Base-by-base conservation (phyloP, 1,140 invertebrate species). In the Pararge aegeria region DNA sequence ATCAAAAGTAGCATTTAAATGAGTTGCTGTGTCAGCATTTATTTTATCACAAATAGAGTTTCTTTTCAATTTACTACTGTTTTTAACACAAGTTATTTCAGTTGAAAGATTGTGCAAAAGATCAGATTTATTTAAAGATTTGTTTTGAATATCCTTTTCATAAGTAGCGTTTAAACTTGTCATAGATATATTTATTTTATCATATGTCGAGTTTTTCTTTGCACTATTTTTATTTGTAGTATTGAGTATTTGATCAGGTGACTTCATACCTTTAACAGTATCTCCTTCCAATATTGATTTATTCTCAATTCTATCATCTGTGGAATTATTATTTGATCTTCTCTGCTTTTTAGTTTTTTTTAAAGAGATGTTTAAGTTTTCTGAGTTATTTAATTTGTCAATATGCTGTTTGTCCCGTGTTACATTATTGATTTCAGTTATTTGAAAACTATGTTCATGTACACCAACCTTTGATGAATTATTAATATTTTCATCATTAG, bases 1-100 rank as follows among this genome's bases (percentile, higher is more conserved):
- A 12, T 64, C 55, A 56, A 53, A 67, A 10, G 61, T 70, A 29
- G 46, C 16, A 37, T 65, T 55, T 16, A 59, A 53, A 27, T 48
- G 15, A 15, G 50, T 53, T 37, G 19, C 13, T 12, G 19, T 10
- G 7, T 40, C 37, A 37, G 16, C 29, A 37, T 18, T 18, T 19
- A 42, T 7, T 42, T 42, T 42, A 7, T 59, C 46, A 21, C 52
- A 55, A 27, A 50, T 52, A 59, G 51, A 55, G 7, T 38, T 56
- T 20, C 27, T 52, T 2, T 52, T 61, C 29, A 40, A 55, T 18
- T 12, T 44, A 18, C 16, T 46, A 44, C 12, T 53, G 20, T 44
- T 61, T 18, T 60, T 27, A 34, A 49, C 37, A 21, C 24, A 27
- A 29, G 20, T 49, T n/a, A 7, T 10, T 1, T 7, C 1, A 30